Evolutionary conservation across 2,888 invertebrate genomes (phyloP).

Genomic region (Dorcus parallelipipedus): DNA sequence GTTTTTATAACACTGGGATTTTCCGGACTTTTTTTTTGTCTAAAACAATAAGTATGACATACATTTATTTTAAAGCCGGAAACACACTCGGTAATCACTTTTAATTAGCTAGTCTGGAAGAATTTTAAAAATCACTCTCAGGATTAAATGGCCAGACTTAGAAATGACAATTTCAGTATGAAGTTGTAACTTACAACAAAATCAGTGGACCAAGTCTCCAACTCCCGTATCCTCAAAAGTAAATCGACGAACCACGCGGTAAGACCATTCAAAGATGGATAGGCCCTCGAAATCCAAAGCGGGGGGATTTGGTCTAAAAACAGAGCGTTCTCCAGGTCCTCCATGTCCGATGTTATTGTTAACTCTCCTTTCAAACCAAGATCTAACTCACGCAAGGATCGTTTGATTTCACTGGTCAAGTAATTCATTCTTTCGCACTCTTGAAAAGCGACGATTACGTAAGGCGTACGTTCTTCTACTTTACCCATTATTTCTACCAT

Average conservation of each 20-base stretch:
- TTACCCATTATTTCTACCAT: slow-evolving; percentile 94
- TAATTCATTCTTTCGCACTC: slow-evolving; percentile 97
- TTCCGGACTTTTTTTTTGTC: no score
- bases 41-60: no score
- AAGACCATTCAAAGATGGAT: slow-evolving; percentile 85
- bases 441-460: slow-evolving; percentile 92
- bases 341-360: slow-evolving; percentile 96
- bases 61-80: no score
- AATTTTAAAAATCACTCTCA: no score
- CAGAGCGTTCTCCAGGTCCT: slow-evolving; percentile 85
- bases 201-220: slow-evolving; percentile 94
- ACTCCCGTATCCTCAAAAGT: slow-evolving; percentile 76
- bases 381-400: slow-evolving; percentile 87
- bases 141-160: no score
- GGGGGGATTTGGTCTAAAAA: slow-evolving; percentile 92
- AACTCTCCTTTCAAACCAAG: slow-evolving; percentile 94
- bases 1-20: no score
- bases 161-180: no score
- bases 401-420: slow-evolving; percentile 84
- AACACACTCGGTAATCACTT: no score
- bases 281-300: slow-evolving; percentile 84
- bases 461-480: slow-evolving; percentile 93
- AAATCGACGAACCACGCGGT: slow-evolving; percentile 93
- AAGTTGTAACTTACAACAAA: slow-evolving; percentile 64
- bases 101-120: no score